A percentile compares a stretch with the other conserved stretches of the same genome.
phyloP scores from a whole-genome alignment of 2,888 invertebrate species.

The Empis stercorea region DNA sequence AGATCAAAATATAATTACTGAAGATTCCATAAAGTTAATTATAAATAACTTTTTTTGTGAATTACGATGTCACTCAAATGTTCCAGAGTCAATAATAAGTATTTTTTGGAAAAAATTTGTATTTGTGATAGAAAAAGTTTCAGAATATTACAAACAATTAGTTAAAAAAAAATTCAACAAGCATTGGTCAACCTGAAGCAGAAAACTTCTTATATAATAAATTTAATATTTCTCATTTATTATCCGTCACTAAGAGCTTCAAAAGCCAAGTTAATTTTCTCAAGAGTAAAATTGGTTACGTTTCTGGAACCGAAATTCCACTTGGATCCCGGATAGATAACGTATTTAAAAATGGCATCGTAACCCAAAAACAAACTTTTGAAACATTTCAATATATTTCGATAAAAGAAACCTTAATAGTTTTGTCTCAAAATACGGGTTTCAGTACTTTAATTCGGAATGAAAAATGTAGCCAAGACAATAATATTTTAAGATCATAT shows the following conservation, averaged over 20 bases:
- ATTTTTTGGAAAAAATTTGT: background rate
- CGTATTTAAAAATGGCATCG: background rate
- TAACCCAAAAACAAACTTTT: background rate
- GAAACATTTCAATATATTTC: constrained; percentile 5
- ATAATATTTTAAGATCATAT: background rate
- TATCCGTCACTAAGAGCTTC: background rate
- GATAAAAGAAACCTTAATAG: background rate
- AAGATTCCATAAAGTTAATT: background rate
- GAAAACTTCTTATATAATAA: background rate
- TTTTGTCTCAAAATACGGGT: background rate
- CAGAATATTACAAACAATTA: background rate
- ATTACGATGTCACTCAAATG: background rate
- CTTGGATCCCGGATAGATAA: background rate
- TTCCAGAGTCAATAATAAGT: background rate
- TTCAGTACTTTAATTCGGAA: background rate
- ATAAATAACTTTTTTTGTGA: background rate
- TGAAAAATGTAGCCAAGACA: background rate
- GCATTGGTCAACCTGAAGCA: background rate
- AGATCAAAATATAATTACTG: background rate
- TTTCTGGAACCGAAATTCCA: background rate
- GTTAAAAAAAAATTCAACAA: background rate
- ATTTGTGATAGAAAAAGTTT: background rate
- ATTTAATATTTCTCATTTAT: background rate
- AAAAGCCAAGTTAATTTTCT: background rate
- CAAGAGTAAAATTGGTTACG: background rate